Base-by-base conservation (phyloP, 2,113 vertebrate genomes). In the Calidris pugnax region DNA sequence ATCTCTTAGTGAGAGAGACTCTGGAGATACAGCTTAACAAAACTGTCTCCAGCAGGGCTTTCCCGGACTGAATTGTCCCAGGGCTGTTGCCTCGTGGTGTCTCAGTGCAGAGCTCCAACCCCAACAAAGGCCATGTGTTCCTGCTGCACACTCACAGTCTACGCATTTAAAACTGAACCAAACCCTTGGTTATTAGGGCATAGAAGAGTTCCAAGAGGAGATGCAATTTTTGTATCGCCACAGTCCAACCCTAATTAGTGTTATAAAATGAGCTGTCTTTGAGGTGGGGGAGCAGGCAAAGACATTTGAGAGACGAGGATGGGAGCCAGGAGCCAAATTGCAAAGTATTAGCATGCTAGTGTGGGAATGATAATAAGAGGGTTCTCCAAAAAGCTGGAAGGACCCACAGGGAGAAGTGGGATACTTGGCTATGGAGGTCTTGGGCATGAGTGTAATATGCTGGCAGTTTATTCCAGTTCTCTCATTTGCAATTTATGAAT, bases 401-500 rank as follows among this genome's bases (percentile, higher is more conserved):
- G n/a, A 93, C 56, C 72, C 51, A 21, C 4, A 51, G 76, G 67
- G 85, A 95, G 35, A 88, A 86, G 33, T 47, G 51, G 60, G 27
- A 67, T 88, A 30, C 56, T 68, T 92, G 67, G 57, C 90, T 77
- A 21, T 63, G 39, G 71, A 91, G 73, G 48, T 92, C 59, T 77
- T 80, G 50, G 56, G 39, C 86, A 17, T 5, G n/a, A 87, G 41
- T 48, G 41, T 51, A 51, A 66, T 27, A 56, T 20, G 37, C n/a
- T 96, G 85, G 62, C 75, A 82, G 53, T 90, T 75, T 60, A 19
- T 94, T 94, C 45, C 71, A 74, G 21, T 68, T 81, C 53, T 91
- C 90, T 95, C 89, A 90, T 94, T 97, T 83, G 68, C 87, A 93
- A 85, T 88, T 92, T 87, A 92, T 87, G 90, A 94, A 92, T 93